These are phyloP conservation scores for Frieseomelitta varia DNA, from an alignment of 1,140 invertebrate species.

Conservation along the genomic window DNA sequence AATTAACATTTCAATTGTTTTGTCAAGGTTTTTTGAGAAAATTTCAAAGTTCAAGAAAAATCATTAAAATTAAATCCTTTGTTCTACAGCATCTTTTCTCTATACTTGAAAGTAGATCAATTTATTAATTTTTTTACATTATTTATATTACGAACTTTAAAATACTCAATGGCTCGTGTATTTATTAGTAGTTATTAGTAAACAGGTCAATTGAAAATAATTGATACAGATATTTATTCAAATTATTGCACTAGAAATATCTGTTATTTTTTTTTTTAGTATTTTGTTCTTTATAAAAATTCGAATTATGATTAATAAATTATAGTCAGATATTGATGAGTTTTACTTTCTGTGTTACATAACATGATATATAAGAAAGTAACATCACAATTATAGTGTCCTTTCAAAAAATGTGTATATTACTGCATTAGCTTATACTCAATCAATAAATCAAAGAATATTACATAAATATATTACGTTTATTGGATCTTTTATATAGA, in stretches of 20 bases:
- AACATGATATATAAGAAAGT: not conserved
- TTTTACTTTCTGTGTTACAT: not conserved
- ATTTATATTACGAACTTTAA: not conserved
- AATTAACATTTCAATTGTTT: not conserved
- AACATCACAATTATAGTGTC: not conserved
- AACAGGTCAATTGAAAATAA: not conserved
- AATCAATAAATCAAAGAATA: no score
- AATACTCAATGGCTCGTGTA: not conserved
- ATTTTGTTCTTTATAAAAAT: not conserved
- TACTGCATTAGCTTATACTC: not conserved
- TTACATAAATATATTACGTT: not conserved
- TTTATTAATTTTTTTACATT: not conserved
- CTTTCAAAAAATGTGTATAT: not conserved
- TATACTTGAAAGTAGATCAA: not conserved
- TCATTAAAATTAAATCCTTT: not conserved
- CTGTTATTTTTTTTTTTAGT: not conserved
- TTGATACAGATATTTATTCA: not conserved
- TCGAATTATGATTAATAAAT: not conserved
- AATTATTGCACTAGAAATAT: not conserved
- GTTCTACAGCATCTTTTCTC: not conserved
- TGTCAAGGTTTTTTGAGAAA: not conserved
- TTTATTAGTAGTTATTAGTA: conserved; percentile 1
- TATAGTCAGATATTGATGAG: not conserved
- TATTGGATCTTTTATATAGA: not conserved
- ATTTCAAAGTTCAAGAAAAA: conserved; percentile 7